Conservation (phyloP, 2,113 vertebrate species). For the Eulemur rufifrons region DNA sequence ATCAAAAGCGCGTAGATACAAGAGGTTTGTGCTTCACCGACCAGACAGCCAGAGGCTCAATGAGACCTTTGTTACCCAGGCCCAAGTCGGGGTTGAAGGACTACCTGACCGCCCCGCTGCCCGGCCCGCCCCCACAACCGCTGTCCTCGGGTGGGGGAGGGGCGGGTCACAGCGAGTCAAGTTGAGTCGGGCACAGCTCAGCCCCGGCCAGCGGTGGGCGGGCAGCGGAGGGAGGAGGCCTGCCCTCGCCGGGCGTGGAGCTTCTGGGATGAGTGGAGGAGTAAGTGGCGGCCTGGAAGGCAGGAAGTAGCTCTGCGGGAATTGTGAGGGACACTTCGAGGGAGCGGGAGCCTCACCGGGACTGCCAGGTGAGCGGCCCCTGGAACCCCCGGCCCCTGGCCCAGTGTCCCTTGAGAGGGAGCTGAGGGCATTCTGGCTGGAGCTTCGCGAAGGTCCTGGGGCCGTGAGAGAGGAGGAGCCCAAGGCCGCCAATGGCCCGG, state of each 20-base stretch:
- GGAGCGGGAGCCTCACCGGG: neutral
- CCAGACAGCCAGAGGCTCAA: constrained; percentile 89
- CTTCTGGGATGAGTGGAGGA: neutral
- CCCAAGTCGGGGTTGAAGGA: constrained; percentile 87
- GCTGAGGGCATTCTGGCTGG: neutral
- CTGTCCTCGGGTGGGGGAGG: neutral
- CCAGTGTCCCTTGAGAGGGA: neutral
- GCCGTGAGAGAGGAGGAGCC: neutral
- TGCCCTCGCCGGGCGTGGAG: neutral
- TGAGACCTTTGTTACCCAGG: constrained; percentile 94
- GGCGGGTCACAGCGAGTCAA: constrained; percentile 38
- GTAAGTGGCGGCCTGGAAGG: neutral
- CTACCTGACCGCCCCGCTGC: constrained; percentile 89
- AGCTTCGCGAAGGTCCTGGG: neutral
- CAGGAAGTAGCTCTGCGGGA: neutral
- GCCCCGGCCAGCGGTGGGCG: neutral
- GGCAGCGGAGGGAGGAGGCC: neutral
- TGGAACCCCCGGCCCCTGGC: neutral
- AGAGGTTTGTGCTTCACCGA: constrained; percentile 92
- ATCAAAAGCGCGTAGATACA: constrained; percentile 90
- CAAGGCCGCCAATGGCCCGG: neutral
- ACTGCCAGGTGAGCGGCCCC: neutral
- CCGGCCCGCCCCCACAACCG: constrained; percentile 61
- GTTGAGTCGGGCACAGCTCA: constrained; percentile 29
- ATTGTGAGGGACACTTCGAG: neutral